phyloP scores from a whole-genome alignment of 2,113 vertebrate species.

The Esox niger region DNA sequence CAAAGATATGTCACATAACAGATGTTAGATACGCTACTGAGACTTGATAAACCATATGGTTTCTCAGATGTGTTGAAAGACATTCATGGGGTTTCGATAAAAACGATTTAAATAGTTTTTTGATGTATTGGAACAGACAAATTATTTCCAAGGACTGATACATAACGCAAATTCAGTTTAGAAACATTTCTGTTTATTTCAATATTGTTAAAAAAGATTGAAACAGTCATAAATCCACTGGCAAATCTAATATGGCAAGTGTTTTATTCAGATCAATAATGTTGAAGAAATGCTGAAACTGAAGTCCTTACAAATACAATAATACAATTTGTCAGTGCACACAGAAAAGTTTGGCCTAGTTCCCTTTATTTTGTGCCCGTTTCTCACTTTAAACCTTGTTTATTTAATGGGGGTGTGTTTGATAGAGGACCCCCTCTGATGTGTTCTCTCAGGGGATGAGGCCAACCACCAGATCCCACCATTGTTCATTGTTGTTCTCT shows the following conservation, averaged over 20 bases:
- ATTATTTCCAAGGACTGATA: not conserved
- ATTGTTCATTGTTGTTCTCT: constrained; percentile 64
- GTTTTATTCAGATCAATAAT: too few species aligned
- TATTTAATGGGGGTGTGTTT: constrained; percentile 46
- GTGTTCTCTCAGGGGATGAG: constrained; percentile 58
- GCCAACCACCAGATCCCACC: constrained; percentile 61
- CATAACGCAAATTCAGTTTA: not conserved
- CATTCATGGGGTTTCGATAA: constrained; percentile 8
- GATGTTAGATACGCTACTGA: not conserved
- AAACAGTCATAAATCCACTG: constrained; percentile 26
- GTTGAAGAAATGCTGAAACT: too few species aligned
- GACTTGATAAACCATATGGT: constrained; percentile 38
- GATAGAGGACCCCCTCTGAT: constrained; percentile 62
- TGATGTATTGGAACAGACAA: not conserved
- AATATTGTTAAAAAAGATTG: not conserved
- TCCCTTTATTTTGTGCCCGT: constrained; percentile 43
- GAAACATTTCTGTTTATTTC: not conserved
- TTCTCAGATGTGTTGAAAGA: constrained; percentile 37
- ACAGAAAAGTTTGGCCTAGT: constrained; percentile 33
- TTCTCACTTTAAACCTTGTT: constrained; percentile 16
- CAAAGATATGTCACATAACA: constrained; percentile 32
- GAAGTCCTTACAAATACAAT: too few species aligned
- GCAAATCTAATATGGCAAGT: constrained; percentile 43
- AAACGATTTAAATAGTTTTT: not conserved
- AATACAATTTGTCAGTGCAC: too few species aligned